Percentiles rank a stretch among this genome's conserved stretches.
These are phyloP conservation scores for Autographa gamma DNA, from an alignment of 2,888 invertebrate species.

Conservation along the genomic window DNA sequence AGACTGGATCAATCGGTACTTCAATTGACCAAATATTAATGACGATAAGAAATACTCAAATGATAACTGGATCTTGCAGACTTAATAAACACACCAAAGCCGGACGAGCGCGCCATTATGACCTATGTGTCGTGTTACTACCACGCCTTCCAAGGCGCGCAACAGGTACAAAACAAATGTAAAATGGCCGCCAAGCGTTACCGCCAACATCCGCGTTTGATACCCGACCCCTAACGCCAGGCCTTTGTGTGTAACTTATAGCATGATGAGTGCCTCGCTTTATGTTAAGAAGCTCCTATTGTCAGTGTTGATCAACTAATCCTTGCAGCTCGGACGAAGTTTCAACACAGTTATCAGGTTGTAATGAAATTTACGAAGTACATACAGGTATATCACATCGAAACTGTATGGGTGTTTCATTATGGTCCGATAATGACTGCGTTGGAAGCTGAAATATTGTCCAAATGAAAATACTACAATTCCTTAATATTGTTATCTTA, in stretches of 20 bases:
- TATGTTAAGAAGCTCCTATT: slow-evolving; percentile 60
- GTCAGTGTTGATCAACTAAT: slow-evolving; percentile 51
- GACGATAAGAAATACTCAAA: slow-evolving; percentile 55
- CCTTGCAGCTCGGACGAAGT: slow-evolving; percentile 40
- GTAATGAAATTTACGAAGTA: slow-evolving; percentile 6
- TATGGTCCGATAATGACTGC: slow-evolving; percentile 1
- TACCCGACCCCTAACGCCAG: slow-evolving; percentile 81
- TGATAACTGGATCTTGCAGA: slow-evolving; percentile 91
- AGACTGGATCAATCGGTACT: slow-evolving; percentile 3
- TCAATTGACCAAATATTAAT: slow-evolving; percentile 19
- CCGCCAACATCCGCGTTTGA: slow-evolving; percentile 71
- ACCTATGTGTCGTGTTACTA: slow-evolving; percentile 99
- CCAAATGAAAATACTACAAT: slow-evolving; percentile 28
- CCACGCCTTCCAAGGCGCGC: slow-evolving; percentile 99
- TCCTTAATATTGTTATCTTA: slow-evolving; percentile 17
- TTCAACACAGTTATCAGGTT: slow-evolving; percentile 16
- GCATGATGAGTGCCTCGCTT: slow-evolving; percentile 80
- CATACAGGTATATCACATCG: slow-evolving; percentile 1
- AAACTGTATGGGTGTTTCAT: slow-evolving; percentile 1
- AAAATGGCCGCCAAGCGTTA: slow-evolving; percentile 76
- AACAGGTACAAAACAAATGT: slow-evolving; percentile 92
- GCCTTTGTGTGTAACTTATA: slow-evolving; percentile 86
- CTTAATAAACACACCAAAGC: slow-evolving; percentile 99
- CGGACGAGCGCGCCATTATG: slow-evolving; percentile 99
- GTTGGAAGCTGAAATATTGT: slow-evolving; percentile 24